Evolutionary conservation across 2,797 vertebrate genomes (phyloP), one percentile per base, ranked within the genome.

Genomic region (Dromococcyx pavoninus): DNA sequence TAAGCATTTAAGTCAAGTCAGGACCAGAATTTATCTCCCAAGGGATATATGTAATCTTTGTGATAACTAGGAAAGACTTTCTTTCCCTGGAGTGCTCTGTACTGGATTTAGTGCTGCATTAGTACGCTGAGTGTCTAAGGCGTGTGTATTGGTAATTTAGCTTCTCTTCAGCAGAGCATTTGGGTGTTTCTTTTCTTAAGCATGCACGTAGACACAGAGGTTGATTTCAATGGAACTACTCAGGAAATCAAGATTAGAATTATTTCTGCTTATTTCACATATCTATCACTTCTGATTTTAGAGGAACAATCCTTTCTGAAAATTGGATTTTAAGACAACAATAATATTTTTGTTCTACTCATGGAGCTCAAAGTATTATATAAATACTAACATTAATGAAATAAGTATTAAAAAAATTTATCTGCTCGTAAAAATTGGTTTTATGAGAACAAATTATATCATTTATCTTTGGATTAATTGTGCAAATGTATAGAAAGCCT

Each of bases 1-100:
- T 77, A 54, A 92, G 43, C 92, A 89, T 84, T 94, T 82, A 85
- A 95, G 78, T 86, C 61, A 91, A 91, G 81, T 89, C 81, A 86
- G 72, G 50, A 83, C 50, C 61, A 92, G 74, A 80, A 85, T 14
- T 69, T 92, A 51, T 69, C 87, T 95, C 87, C 53, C 82, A 41
- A 28, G 61, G 48, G 53, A 62, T 35, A 75, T 18, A 23, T 75
- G 53, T 77, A 95, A 94, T 95, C 93, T 92, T 90, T 65, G 35
- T 86, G 72, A 74, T 91, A 94, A 66, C 82, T 54, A 93, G 66
- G 67, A 92, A 94, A 83, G 39, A 66, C 43, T 75, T 74, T 80
- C 51, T 86, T 95, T 48, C 83, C 57, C 88, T 88, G 48, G 54
- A 84, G 76, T 93, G 85, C 94, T 89, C 58, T 58, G 21, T 48